Conservation (phyloP, 2,113 vertebrate species). For the Trichechus manatus region DNA sequence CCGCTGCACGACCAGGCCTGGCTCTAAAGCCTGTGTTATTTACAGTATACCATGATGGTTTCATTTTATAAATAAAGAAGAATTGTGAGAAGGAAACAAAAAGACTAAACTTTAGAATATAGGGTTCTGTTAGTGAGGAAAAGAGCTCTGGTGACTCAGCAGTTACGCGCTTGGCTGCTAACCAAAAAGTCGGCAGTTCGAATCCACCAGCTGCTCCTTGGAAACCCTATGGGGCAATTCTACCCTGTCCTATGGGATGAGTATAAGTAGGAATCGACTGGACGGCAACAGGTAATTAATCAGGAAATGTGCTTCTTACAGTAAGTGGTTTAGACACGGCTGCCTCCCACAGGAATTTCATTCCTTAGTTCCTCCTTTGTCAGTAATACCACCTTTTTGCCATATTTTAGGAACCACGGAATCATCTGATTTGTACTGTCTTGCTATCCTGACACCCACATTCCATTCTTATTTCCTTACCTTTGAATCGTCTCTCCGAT, state of each 20-base stretch:
- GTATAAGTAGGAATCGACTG: not conserved
- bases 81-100: not conserved
- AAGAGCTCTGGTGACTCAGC: not conserved
- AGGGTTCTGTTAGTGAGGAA: not conserved
- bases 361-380: not conserved
- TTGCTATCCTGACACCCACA: not conserved
- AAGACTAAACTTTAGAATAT: not conserved
- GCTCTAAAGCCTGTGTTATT: not conserved
- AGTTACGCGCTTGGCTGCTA: not conserved
- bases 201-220: not conserved
- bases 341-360: not conserved
- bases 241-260: not conserved
- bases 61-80: conserved; percentile 23
- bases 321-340: conserved; percentile 44
- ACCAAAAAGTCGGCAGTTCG: not conserved
- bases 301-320: not conserved
- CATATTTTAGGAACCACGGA: conserved; percentile 6
- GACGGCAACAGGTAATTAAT: not conserved
- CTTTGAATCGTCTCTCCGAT: not conserved
- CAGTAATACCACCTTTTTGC: not conserved
- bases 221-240: not conserved
- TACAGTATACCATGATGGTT: not conserved
- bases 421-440: conserved; percentile 41
- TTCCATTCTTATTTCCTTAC: not conserved
- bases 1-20: not conserved